These are phyloP conservation scores for Callospermophilus lateralis DNA, from an alignment of 2,113 vertebrate genomes.

Conservation along the genomic window DNA sequence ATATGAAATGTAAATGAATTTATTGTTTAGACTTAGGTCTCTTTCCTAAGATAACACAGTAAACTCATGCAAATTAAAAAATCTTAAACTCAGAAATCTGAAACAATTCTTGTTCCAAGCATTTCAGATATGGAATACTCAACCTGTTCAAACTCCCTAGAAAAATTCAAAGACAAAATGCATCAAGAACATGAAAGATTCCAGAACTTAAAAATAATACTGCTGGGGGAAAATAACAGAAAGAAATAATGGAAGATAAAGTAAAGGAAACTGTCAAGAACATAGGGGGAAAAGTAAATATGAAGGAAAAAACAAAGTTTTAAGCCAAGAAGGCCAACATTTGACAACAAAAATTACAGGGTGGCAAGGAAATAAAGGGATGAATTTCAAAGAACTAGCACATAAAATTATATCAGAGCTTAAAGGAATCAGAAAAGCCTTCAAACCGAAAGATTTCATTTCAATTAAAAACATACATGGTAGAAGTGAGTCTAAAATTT, in stretches of 20 bases:
- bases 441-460: background rate
- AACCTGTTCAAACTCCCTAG: background rate
- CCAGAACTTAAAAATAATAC: conserved; percentile 8
- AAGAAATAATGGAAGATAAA: background rate
- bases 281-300: background rate
- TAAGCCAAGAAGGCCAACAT: background rate
- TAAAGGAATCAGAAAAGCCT: conserved; percentile 3
- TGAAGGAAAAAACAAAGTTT: conserved; percentile 10
- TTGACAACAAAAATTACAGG: background rate
- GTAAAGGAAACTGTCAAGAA: conserved; percentile 18
- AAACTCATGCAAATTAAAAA: background rate
- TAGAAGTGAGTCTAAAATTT: background rate
- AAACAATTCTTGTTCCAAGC: background rate
- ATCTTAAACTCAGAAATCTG: background rate
- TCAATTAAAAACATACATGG: conserved; percentile 22
- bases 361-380: background rate
- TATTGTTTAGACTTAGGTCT: background rate
- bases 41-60: background rate
- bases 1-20: background rate
- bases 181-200: conserved; percentile 21
- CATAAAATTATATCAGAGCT: background rate
- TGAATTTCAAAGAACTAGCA: conserved; percentile 39
- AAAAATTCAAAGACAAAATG: background rate
- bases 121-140: background rate
- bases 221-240: background rate